These are phyloP conservation scores for Equus quagga DNA, from an alignment of 2,113 vertebrate genomes.

Conservation along the genomic window DNA sequence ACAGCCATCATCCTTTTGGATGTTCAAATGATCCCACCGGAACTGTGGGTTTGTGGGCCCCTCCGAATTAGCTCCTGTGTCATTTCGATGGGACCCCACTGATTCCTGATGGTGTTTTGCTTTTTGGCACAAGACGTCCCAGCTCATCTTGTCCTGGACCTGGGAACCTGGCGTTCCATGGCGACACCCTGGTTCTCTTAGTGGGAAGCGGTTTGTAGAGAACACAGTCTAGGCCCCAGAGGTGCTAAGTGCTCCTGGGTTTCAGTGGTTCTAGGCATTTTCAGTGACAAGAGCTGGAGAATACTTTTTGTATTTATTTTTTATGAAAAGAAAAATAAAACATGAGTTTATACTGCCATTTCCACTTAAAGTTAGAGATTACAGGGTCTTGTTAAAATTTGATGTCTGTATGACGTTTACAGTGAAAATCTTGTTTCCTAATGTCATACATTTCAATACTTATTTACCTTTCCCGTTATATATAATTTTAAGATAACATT, in stretches of 20 bases:
- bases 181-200: not conserved
- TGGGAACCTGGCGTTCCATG: fast-evolving
- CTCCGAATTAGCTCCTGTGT: fast-evolving
- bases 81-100: not conserved
- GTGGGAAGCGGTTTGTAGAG: fast-evolving
- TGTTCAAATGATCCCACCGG: fast-evolving
- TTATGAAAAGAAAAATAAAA: not conserved
- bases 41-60: too few species aligned
- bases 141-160: not conserved
- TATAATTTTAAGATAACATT: fast-evolving
- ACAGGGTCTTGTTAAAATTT: not conserved
- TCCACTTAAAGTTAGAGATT: not conserved
- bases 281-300: not conserved
- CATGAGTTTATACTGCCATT: not conserved
- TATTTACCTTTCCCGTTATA: not conserved
- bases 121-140: not conserved
- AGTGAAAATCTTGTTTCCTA: not conserved
- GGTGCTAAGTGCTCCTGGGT: not conserved
- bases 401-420: not conserved
- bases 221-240: fast-evolving
- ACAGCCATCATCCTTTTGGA: fast-evolving
- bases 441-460: too few species aligned
- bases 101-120: not conserved
- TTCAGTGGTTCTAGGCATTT: not conserved
- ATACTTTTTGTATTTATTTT: not conserved